Conservation (phyloP, 2,888 invertebrate species). For the Rugalucina vietnamica region DNA sequence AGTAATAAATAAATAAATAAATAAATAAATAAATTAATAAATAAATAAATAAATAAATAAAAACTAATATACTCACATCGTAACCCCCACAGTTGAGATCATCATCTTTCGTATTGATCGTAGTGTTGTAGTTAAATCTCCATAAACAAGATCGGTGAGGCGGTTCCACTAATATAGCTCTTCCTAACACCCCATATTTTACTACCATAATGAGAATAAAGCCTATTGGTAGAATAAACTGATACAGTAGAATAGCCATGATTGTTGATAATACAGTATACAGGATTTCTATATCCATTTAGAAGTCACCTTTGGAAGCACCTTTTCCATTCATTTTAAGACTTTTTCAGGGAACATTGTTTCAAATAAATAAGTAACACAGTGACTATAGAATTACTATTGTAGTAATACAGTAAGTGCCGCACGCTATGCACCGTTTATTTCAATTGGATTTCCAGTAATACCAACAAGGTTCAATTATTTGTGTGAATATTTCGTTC, state of each 20-base stretch:
- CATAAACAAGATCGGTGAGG: conserved; percentile 97
- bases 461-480: no score
- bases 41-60: not conserved
- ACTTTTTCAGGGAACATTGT: no score
- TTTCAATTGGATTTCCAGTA: no score
- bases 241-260: not conserved
- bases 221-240: not conserved
- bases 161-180: conserved; percentile 91
- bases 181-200: conserved; percentile 21
- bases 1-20: not conserved
- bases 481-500: no score
- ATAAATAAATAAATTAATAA: not conserved
- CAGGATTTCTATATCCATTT: conserved; percentile 10
- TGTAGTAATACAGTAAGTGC: no score
- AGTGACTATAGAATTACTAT: no score
- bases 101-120: conserved; percentile 97
- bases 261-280: not conserved
- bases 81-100: conserved; percentile 96
- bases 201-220: not conserved
- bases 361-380: no score
- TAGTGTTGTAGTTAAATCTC: conserved; percentile 96
- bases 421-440: no score
- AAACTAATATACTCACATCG: conserved; percentile 84
- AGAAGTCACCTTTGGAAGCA: no score
- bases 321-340: no score